phyloP scores from a whole-genome alignment of 1,140 invertebrate genomes.

The Calosoma granatense region DNA sequence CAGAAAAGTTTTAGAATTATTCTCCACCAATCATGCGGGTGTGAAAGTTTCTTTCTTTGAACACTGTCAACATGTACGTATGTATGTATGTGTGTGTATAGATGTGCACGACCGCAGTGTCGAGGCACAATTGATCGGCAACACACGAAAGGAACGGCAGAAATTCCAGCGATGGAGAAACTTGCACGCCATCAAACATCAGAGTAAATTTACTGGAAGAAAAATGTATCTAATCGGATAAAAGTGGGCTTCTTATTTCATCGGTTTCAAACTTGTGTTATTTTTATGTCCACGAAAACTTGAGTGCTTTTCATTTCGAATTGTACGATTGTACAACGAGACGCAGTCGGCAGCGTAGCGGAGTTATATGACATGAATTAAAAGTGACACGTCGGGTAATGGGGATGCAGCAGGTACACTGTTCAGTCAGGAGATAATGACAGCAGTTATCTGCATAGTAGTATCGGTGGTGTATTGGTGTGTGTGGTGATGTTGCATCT shows the following conservation, averaged over 20 bases:
- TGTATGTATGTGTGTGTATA: too few relatives aligned
- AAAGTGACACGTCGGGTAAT: not conserved
- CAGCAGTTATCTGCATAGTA: too few relatives aligned
- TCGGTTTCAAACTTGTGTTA: slow-evolving; percentile 1
- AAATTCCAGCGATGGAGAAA: not conserved
- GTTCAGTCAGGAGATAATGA: too few relatives aligned
- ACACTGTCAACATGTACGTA: too few relatives aligned
- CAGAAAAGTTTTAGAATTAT: slow-evolving; percentile 5
- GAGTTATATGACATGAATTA: not conserved
- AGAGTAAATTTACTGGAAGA: slow-evolving; percentile 1
- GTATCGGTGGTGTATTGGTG: too few relatives aligned
- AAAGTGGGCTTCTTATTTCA: slow-evolving; percentile 5
- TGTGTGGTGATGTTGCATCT: too few relatives aligned
- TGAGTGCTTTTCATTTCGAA: slow-evolving; percentile 5
- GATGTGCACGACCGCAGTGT: too few relatives aligned
- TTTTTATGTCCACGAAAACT: slow-evolving; percentile 3
- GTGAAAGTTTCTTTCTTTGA: not conserved
- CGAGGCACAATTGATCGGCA: not conserved
- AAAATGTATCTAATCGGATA: slow-evolving; percentile 9
- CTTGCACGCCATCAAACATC: slow-evolving; percentile 1
- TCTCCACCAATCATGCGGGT: not conserved
- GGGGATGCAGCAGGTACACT: too few relatives aligned
- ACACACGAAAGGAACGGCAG: not conserved
- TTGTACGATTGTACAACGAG: not conserved
- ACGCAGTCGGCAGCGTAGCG: too few relatives aligned